phyloP scores from a whole-genome alignment of 1,140 invertebrate species.

The Paraescarpia echinospica region DNA sequence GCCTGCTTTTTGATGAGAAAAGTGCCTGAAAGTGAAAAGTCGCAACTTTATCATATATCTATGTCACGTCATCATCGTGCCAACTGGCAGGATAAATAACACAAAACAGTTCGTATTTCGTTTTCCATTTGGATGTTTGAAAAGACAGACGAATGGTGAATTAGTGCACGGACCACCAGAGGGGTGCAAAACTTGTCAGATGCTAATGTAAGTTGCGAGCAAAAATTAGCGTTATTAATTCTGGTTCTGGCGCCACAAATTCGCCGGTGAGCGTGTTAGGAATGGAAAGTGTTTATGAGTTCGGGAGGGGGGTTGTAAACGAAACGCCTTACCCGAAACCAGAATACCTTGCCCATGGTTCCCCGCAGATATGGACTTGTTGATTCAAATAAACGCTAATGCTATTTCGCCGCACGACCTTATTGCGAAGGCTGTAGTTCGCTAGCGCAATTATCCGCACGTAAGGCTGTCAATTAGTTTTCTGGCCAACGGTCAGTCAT shows the following conservation, averaged over 20 bases:
- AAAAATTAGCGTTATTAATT: neutral
- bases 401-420: neutral
- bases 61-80: neutral
- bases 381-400: neutral
- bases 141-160: neutral
- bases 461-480: neutral
- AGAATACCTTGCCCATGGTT: neutral
- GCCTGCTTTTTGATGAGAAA: neutral
- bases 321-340: neutral
- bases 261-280: neutral
- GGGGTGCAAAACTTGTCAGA: neutral
- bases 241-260: neutral
- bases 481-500: neutral
- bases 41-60: too few relatives aligned
- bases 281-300: too few relatives aligned
- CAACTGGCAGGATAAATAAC: neutral
- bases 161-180: neutral
- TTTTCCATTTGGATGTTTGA: neutral
- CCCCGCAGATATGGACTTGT: neutral
- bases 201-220: neutral
- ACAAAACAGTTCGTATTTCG: neutral
- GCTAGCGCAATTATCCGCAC: neutral
- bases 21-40: neutral
- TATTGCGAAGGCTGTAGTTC: neutral
- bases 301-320: too few relatives aligned